Evolutionary conservation across 2,113 vertebrate genomes (phyloP).

Genomic region (Jaculus jaculus): DNA sequence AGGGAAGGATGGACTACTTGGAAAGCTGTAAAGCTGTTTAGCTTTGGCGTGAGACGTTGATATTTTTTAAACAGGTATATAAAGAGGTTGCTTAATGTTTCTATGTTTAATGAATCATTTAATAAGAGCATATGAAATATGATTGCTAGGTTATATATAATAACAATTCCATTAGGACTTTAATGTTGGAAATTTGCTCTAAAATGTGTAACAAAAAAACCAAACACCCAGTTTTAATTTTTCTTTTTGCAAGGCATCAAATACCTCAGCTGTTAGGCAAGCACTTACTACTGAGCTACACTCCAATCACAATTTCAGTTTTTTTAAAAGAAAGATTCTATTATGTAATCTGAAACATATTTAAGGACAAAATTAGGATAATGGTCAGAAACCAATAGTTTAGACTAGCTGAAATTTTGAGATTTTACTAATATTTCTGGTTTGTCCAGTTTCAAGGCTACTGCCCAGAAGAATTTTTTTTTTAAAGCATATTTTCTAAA

Average conservation of each 20-base stretch:
- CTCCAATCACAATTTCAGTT: not conserved
- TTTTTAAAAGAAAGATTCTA: not conserved
- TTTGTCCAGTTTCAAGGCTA: not conserved
- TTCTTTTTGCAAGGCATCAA: too few relatives aligned
- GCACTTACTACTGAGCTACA: not conserved
- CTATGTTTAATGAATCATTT: not conserved
- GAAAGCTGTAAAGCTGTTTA: not conserved
- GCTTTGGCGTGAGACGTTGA: not conserved
- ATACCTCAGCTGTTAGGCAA: not conserved
- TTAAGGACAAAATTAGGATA: slow-evolving; percentile 12
- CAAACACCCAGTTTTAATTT: not conserved
- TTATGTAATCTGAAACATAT: slow-evolving; percentile 20
- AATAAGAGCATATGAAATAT: not conserved
- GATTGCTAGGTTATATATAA: not conserved
- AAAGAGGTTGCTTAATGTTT: not conserved
- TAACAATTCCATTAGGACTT: slow-evolving; percentile 38
- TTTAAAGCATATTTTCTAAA: not conserved
- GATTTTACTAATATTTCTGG: not conserved
- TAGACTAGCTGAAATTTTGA: not conserved
- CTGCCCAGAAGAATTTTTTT: too few relatives aligned
- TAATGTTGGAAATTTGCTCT: not conserved
- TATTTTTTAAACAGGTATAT: not conserved
- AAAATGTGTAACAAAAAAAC: not conserved
- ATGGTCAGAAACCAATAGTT: not conserved
- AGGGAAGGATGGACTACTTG: not conserved